These are phyloP conservation scores for Polyommatus iphigenia DNA, from an alignment of 2,888 invertebrate genomes.

Conservation along the genomic window DNA sequence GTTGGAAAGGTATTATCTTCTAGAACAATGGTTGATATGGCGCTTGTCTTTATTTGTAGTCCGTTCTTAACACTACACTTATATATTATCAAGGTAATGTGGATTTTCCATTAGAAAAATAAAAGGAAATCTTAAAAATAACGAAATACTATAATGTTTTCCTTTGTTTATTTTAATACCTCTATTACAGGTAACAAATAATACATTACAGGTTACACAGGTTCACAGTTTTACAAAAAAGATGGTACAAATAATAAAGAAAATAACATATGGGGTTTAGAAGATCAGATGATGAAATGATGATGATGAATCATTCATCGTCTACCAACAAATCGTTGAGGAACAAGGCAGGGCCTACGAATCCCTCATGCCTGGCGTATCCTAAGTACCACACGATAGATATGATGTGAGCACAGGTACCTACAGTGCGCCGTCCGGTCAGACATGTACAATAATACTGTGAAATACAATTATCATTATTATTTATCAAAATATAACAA, in stretches of 20 bases:
- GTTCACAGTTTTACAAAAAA: no score
- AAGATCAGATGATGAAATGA: conserved; percentile 13
- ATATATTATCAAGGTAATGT: no score
- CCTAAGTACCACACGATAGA: conserved; percentile 25
- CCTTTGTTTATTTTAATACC: conserved; percentile 5
- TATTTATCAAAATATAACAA: conserved; percentile 21
- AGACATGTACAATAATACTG: conserved; percentile 27
- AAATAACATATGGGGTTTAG: conserved; percentile 7
- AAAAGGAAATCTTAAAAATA: neutral
- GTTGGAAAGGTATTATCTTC: no score
- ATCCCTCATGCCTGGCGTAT: neutral
- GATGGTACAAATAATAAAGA: neutral
- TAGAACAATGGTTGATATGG: no score
- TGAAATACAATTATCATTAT: conserved; percentile 10
- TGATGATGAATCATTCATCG: conserved; percentile 5
- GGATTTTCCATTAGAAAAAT: neutral
- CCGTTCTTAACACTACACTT: no score
- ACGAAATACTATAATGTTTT: neutral
- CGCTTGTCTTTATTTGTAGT: no score
- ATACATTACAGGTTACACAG: no score
- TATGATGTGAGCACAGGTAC: neutral
- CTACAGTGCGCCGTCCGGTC: conserved; percentile 23
- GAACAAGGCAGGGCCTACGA: neutral
- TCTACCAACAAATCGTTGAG: conserved; percentile 2
- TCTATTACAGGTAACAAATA: conserved; percentile 8